Conservation (phyloP, 64 coral and sea anemone genomes). For the Montipora sp. region DNA sequence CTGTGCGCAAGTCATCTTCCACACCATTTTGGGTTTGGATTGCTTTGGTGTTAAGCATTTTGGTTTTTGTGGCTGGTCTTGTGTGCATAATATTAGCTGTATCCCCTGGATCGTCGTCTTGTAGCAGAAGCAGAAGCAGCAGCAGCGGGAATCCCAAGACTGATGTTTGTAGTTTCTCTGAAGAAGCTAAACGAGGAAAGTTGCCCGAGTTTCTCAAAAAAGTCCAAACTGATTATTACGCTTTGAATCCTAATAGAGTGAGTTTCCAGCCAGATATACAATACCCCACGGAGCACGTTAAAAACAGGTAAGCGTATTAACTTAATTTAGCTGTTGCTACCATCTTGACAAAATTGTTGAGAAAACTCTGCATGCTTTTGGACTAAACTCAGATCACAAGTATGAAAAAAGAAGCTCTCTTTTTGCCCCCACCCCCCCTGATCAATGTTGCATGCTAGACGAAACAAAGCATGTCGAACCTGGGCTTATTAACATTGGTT, state of each 20-base stretch:
- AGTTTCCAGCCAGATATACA: conserved; percentile 46
- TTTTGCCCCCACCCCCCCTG: no score
- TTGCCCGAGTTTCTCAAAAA: conserved; percentile 54
- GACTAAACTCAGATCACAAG: no score
- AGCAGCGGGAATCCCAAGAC: not conserved
- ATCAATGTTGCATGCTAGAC: no score
- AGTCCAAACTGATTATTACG: conserved; percentile 55
- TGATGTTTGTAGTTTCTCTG: conserved; percentile 25
- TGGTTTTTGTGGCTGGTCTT: conserved; percentile 34
- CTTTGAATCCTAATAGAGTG: conserved; percentile 18
- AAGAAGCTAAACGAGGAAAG: conserved; percentile 35
- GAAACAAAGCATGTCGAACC: no score
- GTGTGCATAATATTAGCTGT: conserved; percentile 4
- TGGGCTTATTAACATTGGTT: no score
- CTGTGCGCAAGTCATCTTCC: not conserved
- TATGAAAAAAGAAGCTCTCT: no score
- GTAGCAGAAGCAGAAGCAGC: not conserved
- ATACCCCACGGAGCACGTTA: conserved; percentile 4
- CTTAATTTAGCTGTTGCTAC: no score
- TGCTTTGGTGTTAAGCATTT: not conserved
- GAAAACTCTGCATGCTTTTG: no score
- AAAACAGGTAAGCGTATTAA: conserved; percentile 41
- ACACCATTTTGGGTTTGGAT: conserved; percentile 18
- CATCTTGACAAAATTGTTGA: no score
- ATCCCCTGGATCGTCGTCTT: not conserved